phyloP scores from a whole-genome alignment of 2,113 vertebrate species.

The Passer montanus region DNA sequence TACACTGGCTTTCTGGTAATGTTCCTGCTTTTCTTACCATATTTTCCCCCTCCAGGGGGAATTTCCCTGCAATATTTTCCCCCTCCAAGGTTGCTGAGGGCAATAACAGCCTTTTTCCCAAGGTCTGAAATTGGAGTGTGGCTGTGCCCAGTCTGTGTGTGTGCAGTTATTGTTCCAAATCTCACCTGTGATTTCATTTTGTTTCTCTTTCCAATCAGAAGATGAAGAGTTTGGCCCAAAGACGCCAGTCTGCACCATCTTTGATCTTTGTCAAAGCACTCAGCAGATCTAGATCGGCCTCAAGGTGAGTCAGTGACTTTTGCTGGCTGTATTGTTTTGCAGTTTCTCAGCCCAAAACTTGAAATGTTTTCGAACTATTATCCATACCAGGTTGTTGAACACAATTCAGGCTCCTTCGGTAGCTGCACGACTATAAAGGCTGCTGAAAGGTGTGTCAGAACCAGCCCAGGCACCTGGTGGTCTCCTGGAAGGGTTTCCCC shows the following conservation, averaged over 20 bases:
- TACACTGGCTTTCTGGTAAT: not conserved
- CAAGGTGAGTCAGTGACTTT: slow-evolving; percentile 77
- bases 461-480: rapidly evolving
- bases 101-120: not conserved
- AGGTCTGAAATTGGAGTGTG: not conserved
- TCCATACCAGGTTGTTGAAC: not conserved
- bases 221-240: slow-evolving; percentile 92
- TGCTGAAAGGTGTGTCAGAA: not conserved
- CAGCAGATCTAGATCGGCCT: slow-evolving; percentile 83
- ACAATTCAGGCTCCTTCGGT: not conserved
- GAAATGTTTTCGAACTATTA: not conserved
- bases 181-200: slow-evolving; percentile 24
- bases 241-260: slow-evolving; percentile 91
- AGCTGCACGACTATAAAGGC: not conserved
- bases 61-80: not conserved
- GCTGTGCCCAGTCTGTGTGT: not conserved
- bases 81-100: not conserved
- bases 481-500: not conserved
- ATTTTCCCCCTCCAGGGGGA: not conserved
- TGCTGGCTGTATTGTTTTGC: not conserved
- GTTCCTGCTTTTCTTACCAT: not conserved
- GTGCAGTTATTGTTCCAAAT: not conserved
- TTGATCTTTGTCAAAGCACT: slow-evolving; percentile 93
- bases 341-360: not conserved
- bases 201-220: slow-evolving; percentile 76